Evolutionary conservation across 2,113 vertebrate genomes (phyloP).

Genomic region (Chitala chitala): DNA sequence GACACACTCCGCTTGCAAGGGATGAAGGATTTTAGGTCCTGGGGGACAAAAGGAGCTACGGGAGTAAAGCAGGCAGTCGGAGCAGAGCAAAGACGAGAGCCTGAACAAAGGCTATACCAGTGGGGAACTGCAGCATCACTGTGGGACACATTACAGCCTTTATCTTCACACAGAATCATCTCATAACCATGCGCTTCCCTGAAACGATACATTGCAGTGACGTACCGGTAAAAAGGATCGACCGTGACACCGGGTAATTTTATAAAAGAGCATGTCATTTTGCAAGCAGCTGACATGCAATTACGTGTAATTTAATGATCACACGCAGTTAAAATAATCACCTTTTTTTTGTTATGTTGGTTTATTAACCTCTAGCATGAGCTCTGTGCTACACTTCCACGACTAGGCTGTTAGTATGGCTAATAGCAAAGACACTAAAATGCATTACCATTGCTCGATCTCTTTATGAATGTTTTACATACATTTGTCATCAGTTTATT

Average conservation of each 20-base stretch:
- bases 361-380: no score
- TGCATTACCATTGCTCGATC: no score
- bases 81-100: neutral
- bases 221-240: neutral
- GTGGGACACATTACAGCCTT: neutral
- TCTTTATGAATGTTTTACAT: no score
- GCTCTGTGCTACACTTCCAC: no score
- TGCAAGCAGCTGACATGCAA: no score
- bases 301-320: no score
- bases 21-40: neutral
- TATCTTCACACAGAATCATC: neutral
- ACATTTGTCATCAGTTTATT: no score
- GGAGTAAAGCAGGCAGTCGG: neutral
- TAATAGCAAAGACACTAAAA: no score
- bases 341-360: no score
- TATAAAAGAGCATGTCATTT: neutral
- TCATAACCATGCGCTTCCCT: neutral
- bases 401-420: no score
- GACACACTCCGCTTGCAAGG: neutral
- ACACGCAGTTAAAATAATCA: no score
- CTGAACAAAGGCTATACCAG: neutral
- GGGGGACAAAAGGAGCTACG: neutral
- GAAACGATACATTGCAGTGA: neutral
- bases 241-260: no score
- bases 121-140: neutral